These are phyloP conservation scores for Tichodroma muraria DNA, from an alignment of 2,113 vertebrate species.

Conservation along the genomic window DNA sequence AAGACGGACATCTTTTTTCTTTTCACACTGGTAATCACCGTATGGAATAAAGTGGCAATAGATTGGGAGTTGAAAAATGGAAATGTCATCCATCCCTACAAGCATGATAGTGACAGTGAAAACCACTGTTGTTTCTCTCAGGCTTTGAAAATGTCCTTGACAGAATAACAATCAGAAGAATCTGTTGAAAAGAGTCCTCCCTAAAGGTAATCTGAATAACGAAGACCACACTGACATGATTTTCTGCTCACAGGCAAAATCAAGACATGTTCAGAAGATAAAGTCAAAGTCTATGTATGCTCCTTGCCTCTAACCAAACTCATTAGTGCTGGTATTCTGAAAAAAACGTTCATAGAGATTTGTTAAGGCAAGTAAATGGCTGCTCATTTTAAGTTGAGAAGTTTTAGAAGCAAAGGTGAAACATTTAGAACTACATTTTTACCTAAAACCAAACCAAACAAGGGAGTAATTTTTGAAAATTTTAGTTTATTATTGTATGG, in stretches of 20 bases:
- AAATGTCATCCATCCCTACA: slow-evolving; percentile 6
- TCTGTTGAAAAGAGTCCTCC: neutral
- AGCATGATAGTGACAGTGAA: neutral
- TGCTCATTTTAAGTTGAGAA: neutral
- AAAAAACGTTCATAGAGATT: neutral
- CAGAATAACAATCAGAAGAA: neutral
- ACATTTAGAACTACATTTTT: neutral
- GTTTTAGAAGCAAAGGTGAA: neutral
- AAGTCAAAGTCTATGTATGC: neutral
- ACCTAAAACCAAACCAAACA: neutral
- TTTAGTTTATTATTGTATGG: neutral
- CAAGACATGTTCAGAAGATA: neutral
- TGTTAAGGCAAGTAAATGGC: neutral
- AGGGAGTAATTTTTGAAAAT: neutral
- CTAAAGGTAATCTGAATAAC: neutral
- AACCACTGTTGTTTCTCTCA: neutral
- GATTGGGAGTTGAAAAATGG: neutral
- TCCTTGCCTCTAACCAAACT: neutral
- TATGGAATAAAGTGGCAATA: neutral
- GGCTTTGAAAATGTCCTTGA: neutral
- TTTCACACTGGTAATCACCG: neutral
- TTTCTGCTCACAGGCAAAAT: slow-evolving; percentile 5
- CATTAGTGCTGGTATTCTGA: neutral
- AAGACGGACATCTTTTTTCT: neutral
- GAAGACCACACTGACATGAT: neutral